Percentiles rank a stretch among this genome's conserved stretches.
Evolutionary conservation across 2,113 vertebrate genomes (phyloP).

Genomic region (Heteronetta atricapilla): DNA sequence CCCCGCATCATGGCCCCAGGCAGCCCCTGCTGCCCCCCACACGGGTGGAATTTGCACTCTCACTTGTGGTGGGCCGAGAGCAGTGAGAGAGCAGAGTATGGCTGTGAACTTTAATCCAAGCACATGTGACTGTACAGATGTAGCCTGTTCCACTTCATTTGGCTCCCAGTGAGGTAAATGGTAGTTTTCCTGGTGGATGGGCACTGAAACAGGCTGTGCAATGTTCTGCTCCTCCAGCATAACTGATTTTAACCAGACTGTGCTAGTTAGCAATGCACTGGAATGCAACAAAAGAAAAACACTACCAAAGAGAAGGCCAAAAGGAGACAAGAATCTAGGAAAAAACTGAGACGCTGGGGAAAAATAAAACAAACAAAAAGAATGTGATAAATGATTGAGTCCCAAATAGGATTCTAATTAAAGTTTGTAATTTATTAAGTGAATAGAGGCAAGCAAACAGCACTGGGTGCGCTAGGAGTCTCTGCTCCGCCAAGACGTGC

Average conservation of each 20-base stretch:
- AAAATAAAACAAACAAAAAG: neutral
- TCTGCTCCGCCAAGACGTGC: too few species aligned
- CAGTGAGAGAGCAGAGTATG: rapidly evolving
- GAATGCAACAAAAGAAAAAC: neutral
- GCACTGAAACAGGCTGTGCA: neutral
- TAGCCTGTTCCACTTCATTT: neutral
- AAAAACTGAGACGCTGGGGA: neutral
- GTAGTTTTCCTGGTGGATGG: neutral
- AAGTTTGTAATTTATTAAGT: too few species aligned
- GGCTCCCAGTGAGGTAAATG: neutral
- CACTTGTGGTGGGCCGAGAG: neutral
- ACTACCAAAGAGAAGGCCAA: neutral
- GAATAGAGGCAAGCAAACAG: too few species aligned
- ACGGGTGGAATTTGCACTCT: neutral
- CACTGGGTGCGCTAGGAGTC: too few species aligned
- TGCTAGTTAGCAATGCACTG: neutral
- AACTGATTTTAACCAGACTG: neutral
- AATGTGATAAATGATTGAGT: too few species aligned
- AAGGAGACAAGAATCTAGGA: neutral
- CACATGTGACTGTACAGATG: neutral
- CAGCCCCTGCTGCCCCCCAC: neutral
- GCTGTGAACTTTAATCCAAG: slow-evolving; percentile 17
- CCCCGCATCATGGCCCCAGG: neutral
- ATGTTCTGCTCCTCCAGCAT: neutral
- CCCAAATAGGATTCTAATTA: too few species aligned